Evolutionary conservation across 2,888 invertebrate genomes (phyloP).

Genomic region (Scotopteryx bipunctaria): DNA sequence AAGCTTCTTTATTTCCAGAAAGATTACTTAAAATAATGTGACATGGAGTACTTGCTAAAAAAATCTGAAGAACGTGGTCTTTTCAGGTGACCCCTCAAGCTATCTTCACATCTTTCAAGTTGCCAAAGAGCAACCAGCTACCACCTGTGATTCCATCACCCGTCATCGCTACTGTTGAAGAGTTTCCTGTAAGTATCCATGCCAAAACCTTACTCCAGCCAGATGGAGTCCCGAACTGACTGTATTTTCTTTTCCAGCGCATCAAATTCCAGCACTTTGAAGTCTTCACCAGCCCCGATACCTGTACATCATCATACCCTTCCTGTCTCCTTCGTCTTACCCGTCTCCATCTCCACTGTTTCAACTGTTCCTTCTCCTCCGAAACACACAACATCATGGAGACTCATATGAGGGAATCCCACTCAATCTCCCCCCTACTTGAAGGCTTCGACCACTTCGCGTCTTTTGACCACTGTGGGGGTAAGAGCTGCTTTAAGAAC

Average conservation of each 20-base stretch:
- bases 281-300: constrained; percentile 82
- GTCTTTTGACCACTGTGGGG: constrained; percentile 77
- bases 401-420: constrained; percentile 93
- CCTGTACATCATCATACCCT: constrained; percentile 87
- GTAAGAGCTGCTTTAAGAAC: constrained; percentile 78
- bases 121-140: constrained; percentile 87
- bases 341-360: constrained; percentile 93
- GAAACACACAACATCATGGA: constrained; percentile 90
- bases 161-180: constrained; percentile 71
- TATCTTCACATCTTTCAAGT: constrained; percentile 96
- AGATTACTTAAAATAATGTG: no score
- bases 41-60: not conserved
- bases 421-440: constrained; percentile 90
- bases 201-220: no score
- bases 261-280: constrained; percentile 86
- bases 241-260: constrained; percentile 64
- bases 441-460: constrained; percentile 93
- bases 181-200: constrained; percentile 75
- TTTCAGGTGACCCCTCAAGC: constrained; percentile 90
- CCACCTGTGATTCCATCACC: constrained; percentile 70
- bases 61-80: constrained; percentile 5
- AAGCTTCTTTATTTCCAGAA: no score
- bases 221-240: no score
- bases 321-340: constrained; percentile 87
- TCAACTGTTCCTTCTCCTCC: constrained; percentile 92